Evolutionary conservation across 2,888 invertebrate genomes (phyloP).

Genomic region (Dastarcus helophoroides): DNA sequence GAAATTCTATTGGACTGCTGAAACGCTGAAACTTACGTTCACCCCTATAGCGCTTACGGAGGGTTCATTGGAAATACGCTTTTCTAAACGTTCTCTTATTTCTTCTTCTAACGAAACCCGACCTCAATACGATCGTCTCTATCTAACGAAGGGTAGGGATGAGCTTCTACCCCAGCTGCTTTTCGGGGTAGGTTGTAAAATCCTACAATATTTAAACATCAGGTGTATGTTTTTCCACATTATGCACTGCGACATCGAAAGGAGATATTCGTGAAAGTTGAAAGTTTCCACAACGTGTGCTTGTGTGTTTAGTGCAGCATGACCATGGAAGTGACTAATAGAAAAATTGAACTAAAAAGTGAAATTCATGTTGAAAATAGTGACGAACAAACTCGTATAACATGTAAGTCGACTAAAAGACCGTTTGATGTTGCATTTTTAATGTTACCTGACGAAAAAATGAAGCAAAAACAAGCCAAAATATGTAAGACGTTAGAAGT

Average conservation of each 20-base stretch:
- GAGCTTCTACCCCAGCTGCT: slow-evolving; percentile 27
- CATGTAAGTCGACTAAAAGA: slow-evolving; percentile 49
- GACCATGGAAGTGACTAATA: slow-evolving; percentile 54
- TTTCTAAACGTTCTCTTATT: slow-evolving; percentile 23
- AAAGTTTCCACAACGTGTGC: slow-evolving; percentile 12
- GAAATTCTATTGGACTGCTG: slow-evolving; percentile 37
- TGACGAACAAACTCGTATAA: slow-evolving; percentile 26
- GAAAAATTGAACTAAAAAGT: slow-evolving; percentile 37
- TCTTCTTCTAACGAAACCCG: slow-evolving; percentile 12
- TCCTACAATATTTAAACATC: slow-evolving; percentile 36
- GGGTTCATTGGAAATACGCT: slow-evolving; percentile 29
- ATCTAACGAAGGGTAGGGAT: slow-evolving; percentile 23
- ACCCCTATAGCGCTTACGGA: slow-evolving; percentile 37
- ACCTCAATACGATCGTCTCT: slow-evolving; percentile 10
- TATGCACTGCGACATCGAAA: slow-evolving; percentile 29
- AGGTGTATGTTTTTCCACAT: slow-evolving; percentile 36
- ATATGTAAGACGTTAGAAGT: slow-evolving; percentile 36
- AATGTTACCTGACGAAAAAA: slow-evolving; percentile 76
- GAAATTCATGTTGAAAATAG: slow-evolving; percentile 33
- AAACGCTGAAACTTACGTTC: slow-evolving; percentile 36
- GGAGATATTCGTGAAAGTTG: slow-evolving; percentile 23
- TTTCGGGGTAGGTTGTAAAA: slow-evolving; percentile 32
- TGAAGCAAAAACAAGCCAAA: slow-evolving; percentile 54
- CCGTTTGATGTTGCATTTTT: slow-evolving; percentile 86
- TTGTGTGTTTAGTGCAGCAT: slow-evolving; percentile 31